These are phyloP conservation scores for Hippocampus guttulatus DNA, from an alignment of 2,113 vertebrate species.

Conservation along the genomic window DNA sequence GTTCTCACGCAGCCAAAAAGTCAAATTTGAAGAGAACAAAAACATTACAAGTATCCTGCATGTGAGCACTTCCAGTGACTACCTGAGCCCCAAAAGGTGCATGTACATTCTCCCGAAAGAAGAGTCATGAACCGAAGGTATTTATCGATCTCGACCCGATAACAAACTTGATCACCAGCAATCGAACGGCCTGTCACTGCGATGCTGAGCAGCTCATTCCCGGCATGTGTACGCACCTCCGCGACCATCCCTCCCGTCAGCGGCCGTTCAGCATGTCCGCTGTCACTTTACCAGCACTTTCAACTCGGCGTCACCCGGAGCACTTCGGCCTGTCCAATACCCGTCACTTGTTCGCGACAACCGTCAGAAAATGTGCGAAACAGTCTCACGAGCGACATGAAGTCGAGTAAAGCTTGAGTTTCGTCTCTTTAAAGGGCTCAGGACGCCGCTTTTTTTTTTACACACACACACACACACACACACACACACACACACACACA, in stretches of 20 bases:
- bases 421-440: constrained; percentile 69
- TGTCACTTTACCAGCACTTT: constrained; percentile 75
- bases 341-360: constrained; percentile 24
- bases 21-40: not conserved
- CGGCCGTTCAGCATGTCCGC: constrained; percentile 49
- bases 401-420: constrained; percentile 59
- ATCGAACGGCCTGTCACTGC: constrained; percentile 7
- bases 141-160: constrained; percentile 16
- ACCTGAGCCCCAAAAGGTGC: not conserved
- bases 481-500: constrained; percentile 3
- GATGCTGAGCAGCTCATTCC: constrained; percentile 32
- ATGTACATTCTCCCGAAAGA: too few species aligned
- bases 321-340: constrained; percentile 52
- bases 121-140: not conserved
- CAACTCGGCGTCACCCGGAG: constrained; percentile 57
- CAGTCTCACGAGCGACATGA: constrained; percentile 53
- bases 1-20: not conserved
- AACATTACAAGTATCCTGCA: not conserved
- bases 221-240: constrained; percentile 51
- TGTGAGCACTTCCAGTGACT: not conserved
- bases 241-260: constrained; percentile 51
- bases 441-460: constrained; percentile 51
- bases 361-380: constrained; percentile 43
- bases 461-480: constrained; percentile 29
- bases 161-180: constrained; percentile 21